These are phyloP conservation scores for Bombus sylvicola DNA, from an alignment of 1,140 invertebrate species.

Conservation along the genomic window DNA sequence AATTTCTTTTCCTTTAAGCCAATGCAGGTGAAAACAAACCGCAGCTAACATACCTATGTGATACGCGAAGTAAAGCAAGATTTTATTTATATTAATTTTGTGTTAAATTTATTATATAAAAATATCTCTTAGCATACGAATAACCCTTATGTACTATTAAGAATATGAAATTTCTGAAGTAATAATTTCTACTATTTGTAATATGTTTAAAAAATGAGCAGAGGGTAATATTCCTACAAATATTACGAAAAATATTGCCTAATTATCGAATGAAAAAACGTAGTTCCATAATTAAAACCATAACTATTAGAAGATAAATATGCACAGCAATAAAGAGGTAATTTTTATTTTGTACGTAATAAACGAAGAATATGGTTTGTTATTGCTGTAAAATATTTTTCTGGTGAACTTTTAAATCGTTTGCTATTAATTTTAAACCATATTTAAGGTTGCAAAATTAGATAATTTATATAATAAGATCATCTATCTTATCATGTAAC, in stretches of 20 bases:
- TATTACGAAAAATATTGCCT: not conserved
- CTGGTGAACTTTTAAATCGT: not conserved
- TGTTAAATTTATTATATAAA: not conserved
- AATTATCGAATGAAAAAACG: not conserved
- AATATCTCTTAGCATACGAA: not conserved
- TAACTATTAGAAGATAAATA: not conserved
- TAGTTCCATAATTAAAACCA: not conserved
- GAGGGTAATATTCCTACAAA: not conserved
- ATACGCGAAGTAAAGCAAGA: not conserved
- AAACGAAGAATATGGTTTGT: not conserved
- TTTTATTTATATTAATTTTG: not conserved
- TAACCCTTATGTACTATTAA: not conserved
- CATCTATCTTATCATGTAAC: not conserved
- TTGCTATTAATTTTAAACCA: not conserved
- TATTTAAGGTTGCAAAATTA: not conserved
- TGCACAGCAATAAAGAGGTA: not conserved
- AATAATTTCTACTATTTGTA: not conserved
- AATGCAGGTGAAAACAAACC: slow-evolving; percentile 66
- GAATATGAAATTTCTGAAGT: not conserved
- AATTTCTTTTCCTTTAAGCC: slow-evolving; percentile 59
- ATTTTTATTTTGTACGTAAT: not conserved
- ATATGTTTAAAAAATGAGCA: not conserved
- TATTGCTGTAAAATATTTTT: not conserved
- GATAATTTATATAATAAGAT: not conserved
- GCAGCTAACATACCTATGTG: slow-evolving; percentile 55